phyloP scores from a whole-genome alignment of 2,797 vertebrate species.

The Rhabdomys pumilio region DNA sequence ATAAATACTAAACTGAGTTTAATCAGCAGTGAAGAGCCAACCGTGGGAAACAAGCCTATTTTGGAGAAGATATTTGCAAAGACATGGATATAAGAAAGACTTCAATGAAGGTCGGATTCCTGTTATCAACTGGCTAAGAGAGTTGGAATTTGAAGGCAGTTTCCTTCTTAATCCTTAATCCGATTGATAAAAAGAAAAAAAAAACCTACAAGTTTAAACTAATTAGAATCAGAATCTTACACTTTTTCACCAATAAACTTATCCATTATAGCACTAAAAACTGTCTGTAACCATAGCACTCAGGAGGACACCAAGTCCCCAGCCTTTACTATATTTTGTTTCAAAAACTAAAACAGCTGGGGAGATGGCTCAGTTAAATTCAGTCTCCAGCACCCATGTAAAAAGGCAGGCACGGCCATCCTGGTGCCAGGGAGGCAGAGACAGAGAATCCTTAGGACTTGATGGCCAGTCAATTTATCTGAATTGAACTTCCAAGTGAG shows the following conservation, averaged over 20 bases:
- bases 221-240: slow-evolving; percentile 20
- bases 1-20: slow-evolving; percentile 33
- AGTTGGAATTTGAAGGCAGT: slow-evolving; percentile 28
- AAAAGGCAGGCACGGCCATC: neutral
- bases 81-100: slow-evolving; percentile 16
- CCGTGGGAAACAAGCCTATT: neutral
- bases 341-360: neutral
- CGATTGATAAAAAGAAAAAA: neutral
- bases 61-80: neutral
- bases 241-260: slow-evolving; percentile 18
- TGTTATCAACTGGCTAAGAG: neutral
- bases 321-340: neutral
- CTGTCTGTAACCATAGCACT: neutral
- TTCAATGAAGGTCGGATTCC: neutral
- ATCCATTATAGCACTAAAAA: slow-evolving; percentile 16
- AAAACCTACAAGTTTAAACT: neutral
- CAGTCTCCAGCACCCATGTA: neutral
- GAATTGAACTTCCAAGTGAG: neutral
- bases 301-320: neutral
- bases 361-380: neutral
- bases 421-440: neutral
- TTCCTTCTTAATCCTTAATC: slow-evolving; percentile 29
- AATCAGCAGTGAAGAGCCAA: neutral
- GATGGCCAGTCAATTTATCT: neutral
- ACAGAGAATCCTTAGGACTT: neutral